phyloP scores from a whole-genome alignment of 2,113 vertebrate genomes.

The Phainopepla nitens region DNA sequence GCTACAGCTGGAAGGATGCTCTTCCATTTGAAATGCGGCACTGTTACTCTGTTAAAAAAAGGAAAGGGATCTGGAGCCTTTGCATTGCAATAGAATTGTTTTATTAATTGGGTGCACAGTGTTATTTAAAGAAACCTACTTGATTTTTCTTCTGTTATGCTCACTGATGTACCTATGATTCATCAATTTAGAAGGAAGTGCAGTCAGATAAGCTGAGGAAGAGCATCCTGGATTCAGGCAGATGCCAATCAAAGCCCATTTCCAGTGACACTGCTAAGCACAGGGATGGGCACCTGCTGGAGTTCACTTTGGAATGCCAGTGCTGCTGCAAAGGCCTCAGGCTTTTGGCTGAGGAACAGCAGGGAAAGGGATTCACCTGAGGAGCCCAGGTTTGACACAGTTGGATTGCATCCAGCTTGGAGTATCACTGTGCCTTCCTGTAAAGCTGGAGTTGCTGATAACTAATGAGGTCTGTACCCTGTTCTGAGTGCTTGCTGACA shows the following conservation, averaged over 20 bases:
- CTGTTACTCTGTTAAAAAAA: not conserved
- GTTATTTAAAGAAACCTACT: not conserved
- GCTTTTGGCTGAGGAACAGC: not conserved
- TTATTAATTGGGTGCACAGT: not conserved
- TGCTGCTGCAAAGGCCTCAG: not conserved
- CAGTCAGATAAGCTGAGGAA: not conserved
- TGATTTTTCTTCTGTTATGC: not conserved
- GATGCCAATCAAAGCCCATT: not conserved
- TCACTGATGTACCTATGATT: fast-evolving
- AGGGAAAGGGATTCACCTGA: slow-evolving; percentile 17
- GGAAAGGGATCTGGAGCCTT: not conserved
- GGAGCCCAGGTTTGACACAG: slow-evolving; percentile 38
- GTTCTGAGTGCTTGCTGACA: not conserved
- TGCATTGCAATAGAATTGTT: not conserved
- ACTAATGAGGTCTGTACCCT: slow-evolving; percentile 12
- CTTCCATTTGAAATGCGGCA: not conserved
- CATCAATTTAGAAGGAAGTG: not conserved
- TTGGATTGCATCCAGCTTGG: slow-evolving; percentile 35
- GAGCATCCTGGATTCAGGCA: not conserved
- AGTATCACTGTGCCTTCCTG: not conserved
- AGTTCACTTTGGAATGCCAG: not conserved
- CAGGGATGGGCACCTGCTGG: not conserved
- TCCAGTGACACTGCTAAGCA: not conserved
- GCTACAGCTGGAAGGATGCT: not conserved
- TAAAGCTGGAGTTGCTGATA: not conserved